Base-by-base conservation (phyloP, 2,113 vertebrate species). In the Climacteris rufus region DNA sequence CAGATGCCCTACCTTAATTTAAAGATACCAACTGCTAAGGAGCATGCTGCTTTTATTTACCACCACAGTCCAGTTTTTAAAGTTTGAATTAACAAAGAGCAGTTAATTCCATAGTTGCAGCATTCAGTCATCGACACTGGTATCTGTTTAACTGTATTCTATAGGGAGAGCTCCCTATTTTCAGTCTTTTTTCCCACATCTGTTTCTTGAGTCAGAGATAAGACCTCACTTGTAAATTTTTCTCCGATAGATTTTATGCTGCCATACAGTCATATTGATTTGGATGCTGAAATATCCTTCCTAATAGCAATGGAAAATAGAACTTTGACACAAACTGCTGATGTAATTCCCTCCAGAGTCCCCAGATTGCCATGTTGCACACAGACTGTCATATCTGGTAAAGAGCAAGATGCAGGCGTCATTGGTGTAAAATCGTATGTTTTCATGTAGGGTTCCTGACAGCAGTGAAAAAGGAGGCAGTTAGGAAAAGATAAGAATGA, bases 281-380 rank as follows among this genome's bases (percentile, higher is more conserved):
- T 80, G 66, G 65, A 69, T 86, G 75, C 82, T 91, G 70, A 88
- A 95, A 93, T 93, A 90, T 95, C 79, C 45, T 86, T 93, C 78
- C 57, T 86, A 95, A 72, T 25, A 80, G 79, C 79, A 94, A 91
- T 70, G 54, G 76, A 56, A 94, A 90, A 87, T 25, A 89, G 63
- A 83, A 92, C 80, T 53, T 63, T 84, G 77, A 89, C 91, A 78
- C 66, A 64, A 89, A 70, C 30, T 90, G 27, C 78, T 78, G 60
- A 77, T 82, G 87, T 91, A 86, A 84, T 90, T 95, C 49, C 66
- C 79, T 65, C 35, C 53, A 57, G 77, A 71, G 54, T 31, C 84
- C 78, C 80, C 57, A 54, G 66, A 87, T 92, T 94, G 74, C 77
- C 61, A 19, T 92, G 74, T 72, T 95, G 68, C 64, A 52, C 31